phyloP scores from a whole-genome alignment of 1,140 invertebrate genomes.

The Zaprionus gabonicus region DNA sequence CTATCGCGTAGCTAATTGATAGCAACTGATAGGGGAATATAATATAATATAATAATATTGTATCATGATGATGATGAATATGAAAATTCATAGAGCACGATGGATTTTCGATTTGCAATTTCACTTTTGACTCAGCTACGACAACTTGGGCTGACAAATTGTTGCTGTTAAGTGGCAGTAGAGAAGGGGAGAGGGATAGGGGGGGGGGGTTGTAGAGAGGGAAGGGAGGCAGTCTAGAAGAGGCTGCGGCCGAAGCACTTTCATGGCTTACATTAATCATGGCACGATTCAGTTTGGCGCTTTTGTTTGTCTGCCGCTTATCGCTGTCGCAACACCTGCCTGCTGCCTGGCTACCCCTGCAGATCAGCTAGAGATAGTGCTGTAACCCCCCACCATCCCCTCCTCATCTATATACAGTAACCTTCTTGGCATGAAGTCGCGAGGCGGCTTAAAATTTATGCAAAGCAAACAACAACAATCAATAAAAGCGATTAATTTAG shows the following conservation, averaged over 20 bases:
- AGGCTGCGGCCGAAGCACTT: not conserved
- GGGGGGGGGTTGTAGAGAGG: not conserved
- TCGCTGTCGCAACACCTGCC: conserved; percentile 25
- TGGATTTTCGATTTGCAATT: too few relatives aligned
- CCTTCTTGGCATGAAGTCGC: not conserved
- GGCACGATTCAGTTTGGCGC: conserved; percentile 18
- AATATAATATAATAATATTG: not conserved
- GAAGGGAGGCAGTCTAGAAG: not conserved
- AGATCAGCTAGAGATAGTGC: conserved; percentile 15
- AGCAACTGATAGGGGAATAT: conserved; percentile 54
- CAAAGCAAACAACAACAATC: conserved; percentile 61
- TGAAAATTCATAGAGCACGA: not conserved
- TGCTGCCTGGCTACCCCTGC: not conserved
- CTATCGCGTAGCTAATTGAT: conserved; percentile 64
- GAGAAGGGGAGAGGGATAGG: too few relatives aligned
- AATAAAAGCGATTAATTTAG: conserved; percentile 58
- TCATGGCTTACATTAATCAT: conserved; percentile 32
- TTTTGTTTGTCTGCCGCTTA: conserved; percentile 26
- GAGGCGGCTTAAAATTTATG: conserved; percentile 45
- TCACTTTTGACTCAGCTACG: too few relatives aligned
- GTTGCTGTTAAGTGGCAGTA: too few relatives aligned
- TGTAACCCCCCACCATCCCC: not conserved
- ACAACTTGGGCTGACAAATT: too few relatives aligned
- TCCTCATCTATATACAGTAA: not conserved
- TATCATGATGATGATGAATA: not conserved